Conservation (phyloP, 2,113 vertebrate genomes). For the Ahaetulla prasina region DNA sequence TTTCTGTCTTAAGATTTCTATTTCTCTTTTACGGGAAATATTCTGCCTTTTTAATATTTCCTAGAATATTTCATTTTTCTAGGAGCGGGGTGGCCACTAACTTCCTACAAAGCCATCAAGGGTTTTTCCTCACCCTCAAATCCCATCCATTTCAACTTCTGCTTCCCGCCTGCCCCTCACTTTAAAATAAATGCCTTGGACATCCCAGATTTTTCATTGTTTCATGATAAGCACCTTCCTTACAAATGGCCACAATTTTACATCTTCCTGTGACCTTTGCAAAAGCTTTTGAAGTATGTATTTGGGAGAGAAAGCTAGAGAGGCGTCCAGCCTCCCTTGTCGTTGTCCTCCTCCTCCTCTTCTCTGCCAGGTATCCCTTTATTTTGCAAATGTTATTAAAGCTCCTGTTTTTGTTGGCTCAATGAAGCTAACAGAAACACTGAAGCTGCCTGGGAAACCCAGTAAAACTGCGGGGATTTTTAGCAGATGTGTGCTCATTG, state of each 20-base stretch:
- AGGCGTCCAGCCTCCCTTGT: background rate
- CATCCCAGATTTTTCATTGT: background rate
- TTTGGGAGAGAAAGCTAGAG: background rate
- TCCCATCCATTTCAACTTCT: background rate
- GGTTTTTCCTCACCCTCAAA: background rate
- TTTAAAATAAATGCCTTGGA: background rate
- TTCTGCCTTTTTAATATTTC: no score
- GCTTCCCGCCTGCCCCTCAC: background rate
- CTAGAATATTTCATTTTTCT: no score
- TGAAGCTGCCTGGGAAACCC: background rate
- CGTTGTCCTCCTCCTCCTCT: background rate
- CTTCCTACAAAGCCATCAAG: background rate
- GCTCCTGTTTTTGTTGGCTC: background rate
- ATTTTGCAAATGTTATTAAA: background rate
- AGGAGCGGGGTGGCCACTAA: no score
- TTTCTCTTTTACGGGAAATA: no score
- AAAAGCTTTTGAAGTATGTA: background rate
- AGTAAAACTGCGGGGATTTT: background rate
- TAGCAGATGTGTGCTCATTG: background rate
- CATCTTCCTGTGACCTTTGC: background rate
- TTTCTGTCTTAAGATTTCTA: no score
- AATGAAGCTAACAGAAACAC: background rate
- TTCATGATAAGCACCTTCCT: background rate
- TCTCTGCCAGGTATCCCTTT: background rate
- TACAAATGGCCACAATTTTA: background rate